Conservation (phyloP, 2,888 invertebrate species). For the Acholoe squamosa region DNA sequence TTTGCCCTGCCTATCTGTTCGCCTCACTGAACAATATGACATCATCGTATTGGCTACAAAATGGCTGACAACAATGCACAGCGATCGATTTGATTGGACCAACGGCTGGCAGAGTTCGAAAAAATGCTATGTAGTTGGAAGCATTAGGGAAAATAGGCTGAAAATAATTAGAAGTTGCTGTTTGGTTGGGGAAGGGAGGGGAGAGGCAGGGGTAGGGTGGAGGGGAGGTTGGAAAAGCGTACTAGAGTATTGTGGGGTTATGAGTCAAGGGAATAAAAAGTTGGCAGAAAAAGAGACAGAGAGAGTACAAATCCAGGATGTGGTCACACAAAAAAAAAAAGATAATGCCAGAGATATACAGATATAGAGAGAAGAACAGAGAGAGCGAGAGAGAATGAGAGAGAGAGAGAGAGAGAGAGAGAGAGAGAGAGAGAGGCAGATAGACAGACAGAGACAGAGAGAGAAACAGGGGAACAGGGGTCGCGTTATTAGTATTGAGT, state of each 20-base stretch:
- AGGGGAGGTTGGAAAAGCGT: not conserved
- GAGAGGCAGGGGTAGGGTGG: not conserved
- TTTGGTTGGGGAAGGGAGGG: not conserved
- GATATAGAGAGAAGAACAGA: too few species aligned
- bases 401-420: too few species aligned
- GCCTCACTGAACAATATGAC: conserved; percentile 53
- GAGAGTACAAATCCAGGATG: too few species aligned
- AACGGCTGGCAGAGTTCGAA: conserved; percentile 5
- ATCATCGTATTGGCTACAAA: conserved; percentile 60
- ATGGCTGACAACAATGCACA: conserved; percentile 58
- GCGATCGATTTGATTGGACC: conserved; percentile 53
- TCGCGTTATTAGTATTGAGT: conserved; percentile 21
- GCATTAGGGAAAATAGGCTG: conserved; percentile 31
- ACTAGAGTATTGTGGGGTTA: too few species aligned
- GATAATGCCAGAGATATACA: too few species aligned
- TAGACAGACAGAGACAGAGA: too few species aligned
- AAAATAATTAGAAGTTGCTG: conserved; percentile 23
- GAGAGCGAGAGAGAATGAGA: too few species aligned
- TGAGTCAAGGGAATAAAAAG: too few species aligned
- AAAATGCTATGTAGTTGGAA: conserved; percentile 2
- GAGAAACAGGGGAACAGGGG: not conserved
- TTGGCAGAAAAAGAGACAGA: too few species aligned
- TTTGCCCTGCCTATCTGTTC: conserved; percentile 47
- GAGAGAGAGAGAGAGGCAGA: too few species aligned
- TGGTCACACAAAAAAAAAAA: too few species aligned